phyloP scores from a whole-genome alignment of 2,797 vertebrate genomes.

The Percopsis omiscomaycus region DNA sequence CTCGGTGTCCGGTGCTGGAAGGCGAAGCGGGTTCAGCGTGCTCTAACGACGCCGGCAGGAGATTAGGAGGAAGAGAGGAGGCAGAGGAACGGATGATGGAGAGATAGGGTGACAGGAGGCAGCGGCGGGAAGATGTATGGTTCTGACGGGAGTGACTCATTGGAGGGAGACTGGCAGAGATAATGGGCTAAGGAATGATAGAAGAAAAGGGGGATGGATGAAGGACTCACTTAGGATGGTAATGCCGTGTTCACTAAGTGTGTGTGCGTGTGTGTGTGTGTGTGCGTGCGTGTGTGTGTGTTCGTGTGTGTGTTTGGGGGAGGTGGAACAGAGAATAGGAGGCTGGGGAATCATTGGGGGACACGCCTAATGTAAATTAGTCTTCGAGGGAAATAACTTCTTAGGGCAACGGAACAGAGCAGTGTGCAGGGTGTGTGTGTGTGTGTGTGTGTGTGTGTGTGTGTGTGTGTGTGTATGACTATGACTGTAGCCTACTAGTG shows the following conservation, averaged over 20 bases:
- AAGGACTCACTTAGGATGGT: constrained; percentile 77
- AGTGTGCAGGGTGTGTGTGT: no score
- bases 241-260: constrained; percentile 61
- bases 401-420: no score
- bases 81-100: constrained; percentile 64
- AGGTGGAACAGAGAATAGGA: no score
- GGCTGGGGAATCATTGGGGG: no score
- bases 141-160: constrained; percentile 73
- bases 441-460: no score
- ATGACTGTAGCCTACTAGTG: no score
- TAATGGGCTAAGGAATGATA: constrained; percentile 71
- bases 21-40: constrained; percentile 45
- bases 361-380: no score
- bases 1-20: constrained; percentile 28
- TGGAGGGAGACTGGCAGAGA: constrained; percentile 67
- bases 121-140: constrained; percentile 68
- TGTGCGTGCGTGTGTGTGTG: constrained; percentile 3
- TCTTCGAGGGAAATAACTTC: no score
- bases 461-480: no score
- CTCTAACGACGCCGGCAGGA: constrained; percentile 56
- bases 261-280: constrained; percentile 23
- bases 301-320: not conserved
- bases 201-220: constrained; percentile 68
- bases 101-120: constrained; percentile 65
- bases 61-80: constrained; percentile 60